phyloP scores from a whole-genome alignment of 2,797 vertebrate species.

The Buphagus erythrorhynchus region DNA sequence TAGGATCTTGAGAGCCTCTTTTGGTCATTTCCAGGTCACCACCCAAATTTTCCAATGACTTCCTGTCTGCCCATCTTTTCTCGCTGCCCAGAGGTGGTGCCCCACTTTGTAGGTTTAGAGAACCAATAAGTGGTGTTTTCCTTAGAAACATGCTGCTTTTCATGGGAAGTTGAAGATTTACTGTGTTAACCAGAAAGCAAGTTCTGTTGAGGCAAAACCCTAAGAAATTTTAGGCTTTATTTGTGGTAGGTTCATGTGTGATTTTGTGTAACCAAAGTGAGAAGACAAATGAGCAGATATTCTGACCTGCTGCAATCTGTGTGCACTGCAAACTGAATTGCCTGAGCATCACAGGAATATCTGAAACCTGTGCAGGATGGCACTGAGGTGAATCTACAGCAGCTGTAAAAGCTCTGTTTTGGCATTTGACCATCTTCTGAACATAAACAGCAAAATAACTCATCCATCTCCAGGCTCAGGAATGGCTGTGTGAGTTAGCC shows the following conservation, averaged over 20 bases:
- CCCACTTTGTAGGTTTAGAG: neutral
- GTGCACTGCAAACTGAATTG: neutral
- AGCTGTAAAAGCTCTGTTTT: neutral
- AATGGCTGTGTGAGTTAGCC: neutral
- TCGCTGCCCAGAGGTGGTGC: neutral
- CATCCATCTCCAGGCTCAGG: neutral
- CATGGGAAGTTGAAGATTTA: neutral
- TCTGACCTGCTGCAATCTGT: neutral
- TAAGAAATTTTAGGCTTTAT: neutral
- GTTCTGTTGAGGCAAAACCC: neutral
- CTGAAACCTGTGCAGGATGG: neutral
- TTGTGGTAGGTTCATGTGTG: neutral
- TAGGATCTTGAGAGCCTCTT: neutral
- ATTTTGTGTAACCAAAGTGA: neutral
- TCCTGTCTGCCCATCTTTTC: fast-evolving
- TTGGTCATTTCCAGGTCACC: neutral
- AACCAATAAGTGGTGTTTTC: neutral
- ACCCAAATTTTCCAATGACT: neutral
- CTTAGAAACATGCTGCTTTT: neutral
- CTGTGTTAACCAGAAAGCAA: neutral
- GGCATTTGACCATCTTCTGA: neutral
- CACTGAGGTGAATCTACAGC: neutral
- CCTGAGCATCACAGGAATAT: neutral
- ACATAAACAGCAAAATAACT: neutral
- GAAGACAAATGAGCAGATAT: neutral